These are phyloP conservation scores for Drosophila seguyi DNA, from an alignment of 1,140 invertebrate genomes.

Conservation along the genomic window DNA sequence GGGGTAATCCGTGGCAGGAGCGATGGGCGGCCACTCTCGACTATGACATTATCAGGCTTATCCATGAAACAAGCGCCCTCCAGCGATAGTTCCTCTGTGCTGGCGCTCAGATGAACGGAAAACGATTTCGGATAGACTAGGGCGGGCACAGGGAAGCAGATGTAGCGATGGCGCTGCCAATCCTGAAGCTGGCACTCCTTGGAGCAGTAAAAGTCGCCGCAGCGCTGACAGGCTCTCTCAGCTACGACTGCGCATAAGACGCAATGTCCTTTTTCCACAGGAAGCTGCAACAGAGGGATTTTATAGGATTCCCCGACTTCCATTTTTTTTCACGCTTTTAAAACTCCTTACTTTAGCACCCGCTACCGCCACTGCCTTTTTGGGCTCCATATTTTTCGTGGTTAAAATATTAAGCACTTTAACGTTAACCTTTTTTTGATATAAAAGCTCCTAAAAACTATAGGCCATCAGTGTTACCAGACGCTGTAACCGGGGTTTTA, in stretches of 20 bases:
- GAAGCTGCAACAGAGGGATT: neutral
- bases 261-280: constrained; percentile 38
- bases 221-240: constrained; percentile 52
- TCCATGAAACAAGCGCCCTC: neutral
- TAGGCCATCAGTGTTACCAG: constrained; percentile 2
- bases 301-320: neutral
- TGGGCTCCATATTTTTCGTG: neutral
- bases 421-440: neutral
- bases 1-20: neutral
- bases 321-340: too few relatives aligned
- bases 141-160: constrained; percentile 60
- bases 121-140: constrained; percentile 45
- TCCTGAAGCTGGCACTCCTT: constrained; percentile 53
- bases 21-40: neutral
- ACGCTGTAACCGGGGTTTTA: too few relatives aligned
- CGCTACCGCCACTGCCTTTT: neutral
- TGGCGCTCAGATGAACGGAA: constrained; percentile 13
- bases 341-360: neutral
- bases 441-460: neutral
- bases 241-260: constrained; percentile 37
- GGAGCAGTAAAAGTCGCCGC: constrained; percentile 72
- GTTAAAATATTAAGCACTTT: neutral
- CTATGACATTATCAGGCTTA: neutral
- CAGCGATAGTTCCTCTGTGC: neutral
- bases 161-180: constrained; percentile 67